Evolutionary conservation across 2,113 vertebrate genomes (phyloP), one percentile per base, ranked within the genome.

Genomic region (Centropus bengalensis): DNA sequence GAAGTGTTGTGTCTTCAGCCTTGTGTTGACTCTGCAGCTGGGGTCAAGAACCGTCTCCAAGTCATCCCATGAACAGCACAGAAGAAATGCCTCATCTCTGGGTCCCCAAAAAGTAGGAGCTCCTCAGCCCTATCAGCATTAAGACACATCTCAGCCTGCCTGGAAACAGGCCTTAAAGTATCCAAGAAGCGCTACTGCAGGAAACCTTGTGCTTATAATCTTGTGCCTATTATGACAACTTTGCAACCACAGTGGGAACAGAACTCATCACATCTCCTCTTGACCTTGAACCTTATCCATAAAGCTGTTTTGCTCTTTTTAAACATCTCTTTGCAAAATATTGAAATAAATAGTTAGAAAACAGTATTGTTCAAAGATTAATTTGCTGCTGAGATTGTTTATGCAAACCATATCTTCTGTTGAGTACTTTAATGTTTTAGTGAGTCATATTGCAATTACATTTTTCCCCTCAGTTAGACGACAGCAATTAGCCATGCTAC

Each of bases 401-500:
- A 91, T 93, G 93, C 86, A 96, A 93, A 93, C 91, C 85, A 4
- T 93, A 94, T 94, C 77, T 97, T 96, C 89, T 89, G 84, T 75
- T 18, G 62, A 96, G 93, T 87, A 92, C 69, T 90, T 96, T 77
- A 93, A 95, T 90, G 82, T 93, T 93, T 83, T 80, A 89, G 81
- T 86, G 94, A 95, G 62, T 89, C 91, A 97, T 96, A 89, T 54
- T 69, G 94, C 91, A 94, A 95, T 96, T 94, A 89, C 47, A 91
- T 92, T 86, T 96, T 94, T 85, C 78, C 83, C 87, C 44, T 87
- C 83, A 92, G 63, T 95, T 94, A 44, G 71, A 92, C 88, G 89
- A 84, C 86, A 87, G 86, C 94, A 96, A 97, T 94, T 96, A 97
- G 70, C 81, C 87, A 85, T 96, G 88, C 91, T 95, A 82, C 73